These are phyloP conservation scores for Lepetodrilus schrolli DNA, from an alignment of 2,888 invertebrate genomes.

Conservation along the genomic window DNA sequence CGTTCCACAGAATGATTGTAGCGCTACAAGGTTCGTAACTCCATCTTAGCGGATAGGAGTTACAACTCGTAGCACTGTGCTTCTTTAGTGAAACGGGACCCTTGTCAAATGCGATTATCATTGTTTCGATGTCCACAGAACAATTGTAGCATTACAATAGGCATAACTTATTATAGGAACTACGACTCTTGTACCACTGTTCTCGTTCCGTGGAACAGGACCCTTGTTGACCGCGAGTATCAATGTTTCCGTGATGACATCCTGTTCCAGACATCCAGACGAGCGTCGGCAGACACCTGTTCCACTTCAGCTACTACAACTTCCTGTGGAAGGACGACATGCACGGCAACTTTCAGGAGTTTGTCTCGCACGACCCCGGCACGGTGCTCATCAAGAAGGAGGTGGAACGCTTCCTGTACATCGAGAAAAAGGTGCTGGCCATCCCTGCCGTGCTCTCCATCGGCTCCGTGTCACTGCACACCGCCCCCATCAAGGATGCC, in stretches of 20 bases:
- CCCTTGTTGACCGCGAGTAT: too few species aligned
- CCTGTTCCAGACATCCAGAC: conserved; percentile 63
- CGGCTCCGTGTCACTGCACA: conserved; percentile 72
- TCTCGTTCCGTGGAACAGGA: too few species aligned
- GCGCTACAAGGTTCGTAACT: too few species aligned
- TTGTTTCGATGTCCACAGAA: too few species aligned
- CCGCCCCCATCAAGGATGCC: conserved; percentile 72
- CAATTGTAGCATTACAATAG: too few species aligned
- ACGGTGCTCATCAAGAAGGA: conserved; percentile 67
- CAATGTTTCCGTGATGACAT: neutral
- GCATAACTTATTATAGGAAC: too few species aligned
- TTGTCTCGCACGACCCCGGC: conserved; percentile 69
- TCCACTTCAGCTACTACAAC: conserved; percentile 73
- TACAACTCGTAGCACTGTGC: too few species aligned
- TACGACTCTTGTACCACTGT: too few species aligned
- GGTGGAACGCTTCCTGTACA: conserved; percentile 65
- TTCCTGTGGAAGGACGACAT: conserved; percentile 75
- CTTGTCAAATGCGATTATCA: too few species aligned
- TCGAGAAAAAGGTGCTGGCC: conserved; percentile 71
- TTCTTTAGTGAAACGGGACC: too few species aligned
- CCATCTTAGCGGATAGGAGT: too few species aligned
- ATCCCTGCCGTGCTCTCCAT: conserved; percentile 66
- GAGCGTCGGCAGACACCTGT: conserved; percentile 68
- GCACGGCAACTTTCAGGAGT: conserved; percentile 73
- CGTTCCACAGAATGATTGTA: too few species aligned